A percentile compares a stretch with the other conserved stretches of the same genome.
Evolutionary conservation across 2,888 invertebrate species (phyloP).

Genomic region (Caenorhabditis imperialis): DNA sequence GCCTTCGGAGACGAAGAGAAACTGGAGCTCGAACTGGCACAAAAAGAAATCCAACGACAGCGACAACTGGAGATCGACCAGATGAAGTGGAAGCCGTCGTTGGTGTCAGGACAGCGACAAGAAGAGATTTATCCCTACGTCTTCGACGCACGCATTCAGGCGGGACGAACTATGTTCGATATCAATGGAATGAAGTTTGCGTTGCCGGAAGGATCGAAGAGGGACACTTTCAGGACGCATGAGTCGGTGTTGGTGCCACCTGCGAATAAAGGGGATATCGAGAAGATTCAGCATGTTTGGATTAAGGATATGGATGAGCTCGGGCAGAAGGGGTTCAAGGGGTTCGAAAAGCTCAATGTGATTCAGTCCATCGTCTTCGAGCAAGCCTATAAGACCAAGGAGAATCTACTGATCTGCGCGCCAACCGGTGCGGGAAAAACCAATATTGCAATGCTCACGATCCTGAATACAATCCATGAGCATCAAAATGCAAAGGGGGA

Average conservation of each 20-base stretch:
- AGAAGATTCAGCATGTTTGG: slow-evolving; percentile 81
- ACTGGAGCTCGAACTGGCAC: slow-evolving; percentile 66
- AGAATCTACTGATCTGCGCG: slow-evolving; percentile 96
- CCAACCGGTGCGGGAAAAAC: slow-evolving; percentile 99
- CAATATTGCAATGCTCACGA: slow-evolving; percentile 93
- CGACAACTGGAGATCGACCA: slow-evolving; percentile 79
- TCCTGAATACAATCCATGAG: slow-evolving; percentile 90
- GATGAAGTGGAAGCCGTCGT: slow-evolving; percentile 76
- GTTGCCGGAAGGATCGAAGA: slow-evolving; percentile 86
- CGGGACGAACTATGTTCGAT: slow-evolving; percentile 85
- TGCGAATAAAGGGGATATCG: slow-evolving; percentile 71
- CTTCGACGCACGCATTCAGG: slow-evolving; percentile 86
- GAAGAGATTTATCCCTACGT: slow-evolving; percentile 86
- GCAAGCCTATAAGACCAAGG: slow-evolving; percentile 94
- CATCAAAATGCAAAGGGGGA: slow-evolving; percentile 85
- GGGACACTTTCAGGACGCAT: slow-evolving; percentile 85
- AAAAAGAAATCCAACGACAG: slow-evolving; percentile 65
- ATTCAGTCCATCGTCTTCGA: slow-evolving; percentile 97
- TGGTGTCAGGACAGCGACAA: slow-evolving; percentile 40
- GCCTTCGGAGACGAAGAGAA: slow-evolving; percentile 79
- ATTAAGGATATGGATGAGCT: slow-evolving; percentile 84
- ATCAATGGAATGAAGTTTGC: slow-evolving; percentile 86
- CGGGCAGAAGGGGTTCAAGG: slow-evolving; percentile 90
- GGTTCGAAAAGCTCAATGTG: slow-evolving; percentile 88
- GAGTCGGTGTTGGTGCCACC: slow-evolving; percentile 86